A percentile compares a stretch with the other conserved stretches of the same genome.
Evolutionary conservation across 2,113 vertebrate species (phyloP).

Genomic region (Gallinago undulata): DNA sequence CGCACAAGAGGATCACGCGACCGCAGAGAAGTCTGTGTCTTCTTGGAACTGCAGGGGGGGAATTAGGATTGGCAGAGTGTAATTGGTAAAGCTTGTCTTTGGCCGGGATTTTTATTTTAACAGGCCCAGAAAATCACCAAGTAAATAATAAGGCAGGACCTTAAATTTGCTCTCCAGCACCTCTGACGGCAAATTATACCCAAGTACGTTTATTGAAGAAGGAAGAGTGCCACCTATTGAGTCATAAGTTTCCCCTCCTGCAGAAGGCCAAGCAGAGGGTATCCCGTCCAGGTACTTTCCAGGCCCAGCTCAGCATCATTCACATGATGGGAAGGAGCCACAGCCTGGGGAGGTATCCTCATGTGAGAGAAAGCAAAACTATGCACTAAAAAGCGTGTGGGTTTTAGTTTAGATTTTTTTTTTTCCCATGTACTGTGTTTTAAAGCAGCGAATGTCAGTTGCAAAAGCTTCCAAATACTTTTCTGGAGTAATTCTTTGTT

Average conservation of each 20-base stretch:
- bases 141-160: not conserved
- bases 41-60: slow-evolving; percentile 6
- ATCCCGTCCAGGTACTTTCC: not conserved
- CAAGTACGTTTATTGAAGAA: not conserved
- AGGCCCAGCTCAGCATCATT: not conserved
- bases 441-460: not conserved
- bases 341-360: not conserved
- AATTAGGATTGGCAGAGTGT: not conserved
- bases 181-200: not conserved
- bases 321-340: not conserved
- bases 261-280: not conserved
- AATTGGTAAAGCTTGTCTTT: not conserved
- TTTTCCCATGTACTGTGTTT: not conserved
- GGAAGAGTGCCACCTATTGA: slow-evolving; percentile 31
- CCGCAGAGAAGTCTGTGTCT: not conserved
- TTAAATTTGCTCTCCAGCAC: not conserved
- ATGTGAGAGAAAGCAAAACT: not conserved
- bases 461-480: not conserved
- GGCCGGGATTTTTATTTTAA: not conserved
- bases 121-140: not conserved
- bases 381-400: rapidly evolving
- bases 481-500: not conserved
- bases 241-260: not conserved
- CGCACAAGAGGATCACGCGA: not conserved
- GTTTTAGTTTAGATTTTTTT: rapidly evolving